These are phyloP conservation scores for Brachypalpus laphriformis DNA, from an alignment of 2,888 invertebrate species.

Conservation along the genomic window DNA sequence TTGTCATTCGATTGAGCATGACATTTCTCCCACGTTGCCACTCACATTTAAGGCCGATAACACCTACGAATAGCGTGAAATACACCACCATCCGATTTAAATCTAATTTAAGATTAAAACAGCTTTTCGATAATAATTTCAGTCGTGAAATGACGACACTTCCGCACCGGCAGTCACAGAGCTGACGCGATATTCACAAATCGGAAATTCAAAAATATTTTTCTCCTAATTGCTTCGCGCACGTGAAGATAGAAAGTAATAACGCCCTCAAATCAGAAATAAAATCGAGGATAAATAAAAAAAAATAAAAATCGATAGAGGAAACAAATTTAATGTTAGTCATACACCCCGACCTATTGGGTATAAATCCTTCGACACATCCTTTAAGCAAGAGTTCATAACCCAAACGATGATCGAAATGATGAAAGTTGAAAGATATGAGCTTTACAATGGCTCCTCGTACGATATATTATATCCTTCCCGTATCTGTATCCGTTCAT, in stretches of 20 bases:
- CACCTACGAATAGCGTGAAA: background rate
- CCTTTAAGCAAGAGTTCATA: conserved; percentile 10
- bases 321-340: conserved; percentile 20
- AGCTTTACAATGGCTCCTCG: conserved; percentile 26
- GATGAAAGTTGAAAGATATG: conserved; percentile 27
- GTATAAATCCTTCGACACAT: conserved; percentile 19
- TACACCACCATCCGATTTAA: background rate
- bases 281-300: background rate
- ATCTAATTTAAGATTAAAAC: conserved; percentile 9
- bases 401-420: background rate
- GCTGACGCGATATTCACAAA: background rate
- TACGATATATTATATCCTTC: conserved; percentile 13
- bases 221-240: conserved; percentile 40
- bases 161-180: background rate
- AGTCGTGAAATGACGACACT: background rate
- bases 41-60: background rate
- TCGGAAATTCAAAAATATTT: background rate
- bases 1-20: background rate
- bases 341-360: background rate
- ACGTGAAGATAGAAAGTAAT: conserved; percentile 35
- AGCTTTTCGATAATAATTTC: conserved; percentile 9
- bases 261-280: conserved; percentile 24
- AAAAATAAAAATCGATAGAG: conserved; percentile 32
- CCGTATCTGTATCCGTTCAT: conserved; percentile 36
- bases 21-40: background rate